A percentile compares a stretch with the other conserved stretches of the same genome.
phyloP scores from a whole-genome alignment of 2,888 invertebrate species.

The Gastracanthus pulcherrimus region DNA sequence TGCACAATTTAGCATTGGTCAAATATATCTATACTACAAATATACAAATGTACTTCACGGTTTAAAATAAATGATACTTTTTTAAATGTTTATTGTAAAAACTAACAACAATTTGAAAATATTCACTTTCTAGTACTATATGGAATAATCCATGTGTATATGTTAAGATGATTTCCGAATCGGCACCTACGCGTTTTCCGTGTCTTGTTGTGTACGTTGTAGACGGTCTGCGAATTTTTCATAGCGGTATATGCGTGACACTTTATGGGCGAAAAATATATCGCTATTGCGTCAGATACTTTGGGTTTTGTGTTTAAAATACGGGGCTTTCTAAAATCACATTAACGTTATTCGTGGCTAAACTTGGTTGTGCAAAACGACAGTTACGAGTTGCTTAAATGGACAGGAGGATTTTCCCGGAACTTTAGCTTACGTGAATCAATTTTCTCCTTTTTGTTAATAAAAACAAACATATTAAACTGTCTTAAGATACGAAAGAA shows the following conservation, averaged over 20 bases:
- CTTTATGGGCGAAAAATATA: constrained; percentile 17
- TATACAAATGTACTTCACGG: no score
- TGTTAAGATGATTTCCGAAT: neutral
- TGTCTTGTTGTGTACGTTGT: neutral
- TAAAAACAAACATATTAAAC: neutral
- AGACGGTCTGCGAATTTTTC: neutral
- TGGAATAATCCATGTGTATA: neutral
- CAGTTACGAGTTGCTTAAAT: neutral
- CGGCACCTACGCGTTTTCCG: neutral
- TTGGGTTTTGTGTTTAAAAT: constrained; percentile 22
- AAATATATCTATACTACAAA: no score
- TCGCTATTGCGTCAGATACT: constrained; percentile 15
- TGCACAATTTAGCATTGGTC: no score
- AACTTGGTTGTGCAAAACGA: neutral
- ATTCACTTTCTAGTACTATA: neutral
- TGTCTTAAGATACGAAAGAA: neutral
- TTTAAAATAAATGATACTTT: no score
- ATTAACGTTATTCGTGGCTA: constrained; percentile 6
- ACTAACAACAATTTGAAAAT: neutral
- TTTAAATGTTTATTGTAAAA: no score
- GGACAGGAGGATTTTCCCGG: neutral
- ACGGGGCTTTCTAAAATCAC: constrained; percentile 36
- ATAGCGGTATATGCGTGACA: neutral
- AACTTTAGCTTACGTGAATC: neutral
- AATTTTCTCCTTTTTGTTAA: neutral